These are phyloP conservation scores for Halictus quadricinctus DNA, from an alignment of 2,888 invertebrate genomes.

Conservation along the genomic window DNA sequence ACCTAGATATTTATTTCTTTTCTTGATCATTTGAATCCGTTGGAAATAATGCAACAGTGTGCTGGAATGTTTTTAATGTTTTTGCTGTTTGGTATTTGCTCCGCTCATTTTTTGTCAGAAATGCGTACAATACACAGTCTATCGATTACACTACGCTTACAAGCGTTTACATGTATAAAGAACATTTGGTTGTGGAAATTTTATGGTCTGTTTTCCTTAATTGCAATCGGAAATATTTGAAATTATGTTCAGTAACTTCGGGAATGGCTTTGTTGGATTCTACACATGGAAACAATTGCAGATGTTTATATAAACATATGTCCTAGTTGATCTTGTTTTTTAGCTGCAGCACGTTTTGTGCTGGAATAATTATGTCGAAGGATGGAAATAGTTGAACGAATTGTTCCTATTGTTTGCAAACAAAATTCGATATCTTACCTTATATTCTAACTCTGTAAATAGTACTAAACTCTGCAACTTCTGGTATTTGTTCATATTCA, in stretches of 20 bases:
- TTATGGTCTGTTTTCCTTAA: neutral
- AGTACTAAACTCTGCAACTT: neutral
- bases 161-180: neutral
- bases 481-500: neutral
- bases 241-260: neutral
- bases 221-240: neutral
- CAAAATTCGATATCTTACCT: neutral
- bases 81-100: neutral
- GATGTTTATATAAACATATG: neutral
- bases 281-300: neutral
- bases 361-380: too few relatives aligned
- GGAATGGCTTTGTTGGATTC: neutral
- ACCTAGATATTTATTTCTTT: neutral
- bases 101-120: neutral
- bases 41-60: too few relatives aligned
- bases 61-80: neutral
- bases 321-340: neutral
- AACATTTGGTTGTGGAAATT: neutral
- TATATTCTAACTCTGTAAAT: neutral
- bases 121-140: neutral
- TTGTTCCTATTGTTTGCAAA: neutral
- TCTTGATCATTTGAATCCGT: too few relatives aligned
- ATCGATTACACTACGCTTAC: neutral
- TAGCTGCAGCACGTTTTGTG: neutral
- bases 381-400: too few relatives aligned